These are phyloP conservation scores for Drosophila lutescens DNA, from an alignment of 2,888 invertebrate species.

Conservation along the genomic window DNA sequence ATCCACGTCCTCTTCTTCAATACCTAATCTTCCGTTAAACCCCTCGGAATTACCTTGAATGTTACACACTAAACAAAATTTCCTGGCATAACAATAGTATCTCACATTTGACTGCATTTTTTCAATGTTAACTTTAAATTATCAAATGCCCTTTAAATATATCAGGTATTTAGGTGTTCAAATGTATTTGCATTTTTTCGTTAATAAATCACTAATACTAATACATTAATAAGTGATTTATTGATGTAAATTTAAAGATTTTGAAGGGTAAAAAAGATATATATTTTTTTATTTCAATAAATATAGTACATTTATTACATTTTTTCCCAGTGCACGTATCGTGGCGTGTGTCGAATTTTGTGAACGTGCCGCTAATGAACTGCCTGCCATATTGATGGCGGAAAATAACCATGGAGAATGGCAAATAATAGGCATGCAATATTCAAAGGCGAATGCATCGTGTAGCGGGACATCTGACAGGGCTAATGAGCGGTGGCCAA, in stretches of 20 bases:
- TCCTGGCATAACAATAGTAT: background rate
- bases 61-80: background rate
- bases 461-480: constrained; percentile 18
- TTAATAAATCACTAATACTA: no score
- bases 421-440: constrained; percentile 48
- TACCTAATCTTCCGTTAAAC: background rate
- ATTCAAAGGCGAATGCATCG: constrained; percentile 23
- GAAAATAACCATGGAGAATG: constrained; percentile 37
- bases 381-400: constrained; percentile 49
- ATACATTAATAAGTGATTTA: no score
- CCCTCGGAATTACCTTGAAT: background rate
- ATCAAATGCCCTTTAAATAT: no score
- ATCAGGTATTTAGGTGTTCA: no score
- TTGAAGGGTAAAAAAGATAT: no score
- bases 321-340: background rate
- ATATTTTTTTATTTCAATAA: no score
- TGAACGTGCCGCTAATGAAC: constrained; percentile 49
- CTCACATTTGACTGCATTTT: background rate
- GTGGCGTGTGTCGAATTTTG: constrained; percentile 33
- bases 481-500: constrained; percentile 52
- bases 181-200: no score
- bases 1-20: background rate
- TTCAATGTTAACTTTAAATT: no score
- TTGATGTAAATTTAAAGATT: no score
- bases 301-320: no score